Percentiles rank a stretch among this genome's conserved stretches.
These are phyloP conservation scores for Prolemur simus DNA, from an alignment of 2,113 vertebrate genomes.

Conservation along the genomic window DNA sequence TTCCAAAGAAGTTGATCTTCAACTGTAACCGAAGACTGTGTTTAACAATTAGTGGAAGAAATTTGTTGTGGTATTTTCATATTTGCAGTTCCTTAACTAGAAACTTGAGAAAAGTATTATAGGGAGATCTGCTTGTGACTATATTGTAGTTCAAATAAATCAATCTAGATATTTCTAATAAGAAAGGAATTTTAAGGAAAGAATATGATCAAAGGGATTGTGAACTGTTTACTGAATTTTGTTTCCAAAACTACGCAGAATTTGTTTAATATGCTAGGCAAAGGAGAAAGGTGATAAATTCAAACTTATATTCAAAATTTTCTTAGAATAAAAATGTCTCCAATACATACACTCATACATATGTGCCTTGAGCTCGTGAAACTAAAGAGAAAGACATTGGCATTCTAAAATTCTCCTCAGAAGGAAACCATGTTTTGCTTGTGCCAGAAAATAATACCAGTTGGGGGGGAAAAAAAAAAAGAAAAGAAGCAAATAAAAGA, in stretches of 20 bases:
- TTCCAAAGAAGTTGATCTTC: neutral
- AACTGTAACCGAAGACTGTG: neutral
- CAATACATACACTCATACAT: accelerated
- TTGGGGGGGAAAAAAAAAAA: neutral
- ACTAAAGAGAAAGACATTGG: neutral
- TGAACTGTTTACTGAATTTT: neutral
- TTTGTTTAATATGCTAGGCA: neutral
- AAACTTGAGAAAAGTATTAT: neutral
- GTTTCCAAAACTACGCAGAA: neutral
- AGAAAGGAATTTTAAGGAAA: constrained; percentile 10
- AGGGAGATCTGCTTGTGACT: neutral
- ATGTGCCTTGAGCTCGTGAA: neutral
- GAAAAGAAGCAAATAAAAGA: neutral
- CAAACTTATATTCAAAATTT: neutral
- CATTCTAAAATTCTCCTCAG: neutral
- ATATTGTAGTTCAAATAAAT: constrained; percentile 28
- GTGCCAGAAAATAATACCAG: neutral
- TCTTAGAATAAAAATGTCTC: neutral
- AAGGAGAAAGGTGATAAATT: neutral
- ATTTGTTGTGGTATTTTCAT: neutral
- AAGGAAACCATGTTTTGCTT: neutral
- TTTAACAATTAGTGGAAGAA: constrained; percentile 21
- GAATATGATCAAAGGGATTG: neutral
- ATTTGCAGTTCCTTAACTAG: neutral
- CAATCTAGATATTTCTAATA: neutral